Percentiles rank a stretch among this genome's conserved stretches.
phyloP scores from a whole-genome alignment of 2,113 vertebrate genomes.

The Nyctereutes procyonoides region DNA sequence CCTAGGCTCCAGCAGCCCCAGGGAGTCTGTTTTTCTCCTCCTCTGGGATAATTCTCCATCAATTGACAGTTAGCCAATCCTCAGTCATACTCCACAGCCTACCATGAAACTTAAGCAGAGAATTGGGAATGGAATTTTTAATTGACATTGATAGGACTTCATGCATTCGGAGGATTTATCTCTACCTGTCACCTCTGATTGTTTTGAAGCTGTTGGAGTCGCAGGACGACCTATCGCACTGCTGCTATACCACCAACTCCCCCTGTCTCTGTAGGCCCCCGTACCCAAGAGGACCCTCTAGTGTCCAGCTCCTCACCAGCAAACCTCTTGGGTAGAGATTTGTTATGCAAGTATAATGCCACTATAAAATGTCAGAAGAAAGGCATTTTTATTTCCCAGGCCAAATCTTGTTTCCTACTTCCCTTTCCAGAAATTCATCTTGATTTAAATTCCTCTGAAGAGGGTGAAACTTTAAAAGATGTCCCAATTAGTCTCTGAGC shows the following conservation, averaged over 20 bases:
- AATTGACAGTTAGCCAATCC: not conserved
- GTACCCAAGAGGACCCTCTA: not conserved
- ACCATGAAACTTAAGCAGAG: not conserved
- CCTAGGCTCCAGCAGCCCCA: not conserved
- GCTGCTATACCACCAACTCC: not conserved
- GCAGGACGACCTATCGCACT: not conserved
- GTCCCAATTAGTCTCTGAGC: not conserved
- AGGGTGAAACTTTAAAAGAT: not conserved
- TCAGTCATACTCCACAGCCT: not conserved
- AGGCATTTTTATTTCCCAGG: not conserved
- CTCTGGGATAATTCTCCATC: not conserved
- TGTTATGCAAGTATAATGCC: not conserved
- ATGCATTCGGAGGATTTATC: not conserved
- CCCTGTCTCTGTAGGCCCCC: not conserved
- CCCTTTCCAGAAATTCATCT: not conserved
- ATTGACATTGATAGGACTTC: not conserved
- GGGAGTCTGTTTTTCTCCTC: not conserved
- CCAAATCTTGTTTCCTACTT: not conserved
- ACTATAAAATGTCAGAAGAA: not conserved
- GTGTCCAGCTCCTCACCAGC: not conserved
- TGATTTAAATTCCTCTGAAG: not conserved
- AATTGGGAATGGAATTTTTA: too few relatives aligned
- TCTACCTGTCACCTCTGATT: not conserved
- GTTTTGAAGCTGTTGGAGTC: not conserved
- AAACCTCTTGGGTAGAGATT: not conserved